Conservation (phyloP, 35 echinoderm and acorn worm species). For the Ophioderma brevispina region DNA sequence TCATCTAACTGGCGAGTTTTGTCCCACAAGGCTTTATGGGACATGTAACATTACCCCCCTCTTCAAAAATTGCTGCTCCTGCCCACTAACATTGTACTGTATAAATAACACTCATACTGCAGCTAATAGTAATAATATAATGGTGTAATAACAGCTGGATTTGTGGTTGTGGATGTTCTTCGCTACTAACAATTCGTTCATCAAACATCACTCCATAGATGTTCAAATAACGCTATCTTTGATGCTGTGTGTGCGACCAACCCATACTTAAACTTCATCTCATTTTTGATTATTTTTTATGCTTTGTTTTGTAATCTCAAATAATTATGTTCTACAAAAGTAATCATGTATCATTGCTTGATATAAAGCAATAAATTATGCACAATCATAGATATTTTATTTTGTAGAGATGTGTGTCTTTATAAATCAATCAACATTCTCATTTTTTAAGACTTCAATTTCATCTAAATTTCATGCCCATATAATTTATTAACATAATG, state of each 20-base stretch:
- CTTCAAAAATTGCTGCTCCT: background rate
- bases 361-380: too few species aligned
- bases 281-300: background rate
- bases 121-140: background rate
- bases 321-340: too few species aligned
- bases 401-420: too few species aligned
- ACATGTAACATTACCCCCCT: background rate
- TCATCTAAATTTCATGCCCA: too few species aligned
- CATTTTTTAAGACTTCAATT: too few species aligned
- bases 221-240: background rate
- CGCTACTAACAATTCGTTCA: conserved; percentile 2
- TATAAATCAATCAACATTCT: too few species aligned
- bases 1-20: background rate
- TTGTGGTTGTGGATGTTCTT: background rate
- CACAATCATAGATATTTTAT: too few species aligned
- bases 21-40: background rate
- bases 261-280: background rate
- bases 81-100: conserved; percentile 2
- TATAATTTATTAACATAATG: too few species aligned
- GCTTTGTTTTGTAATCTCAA: background rate
- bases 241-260: background rate
- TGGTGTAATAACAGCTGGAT: background rate
- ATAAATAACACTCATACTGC: conserved; percentile 12
- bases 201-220: background rate
- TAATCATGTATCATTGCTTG: too few species aligned